A percentile compares a stretch with the other conserved stretches of the same genome.
Conservation (phyloP, 2,797 vertebrate genomes). For the Squalus acanthias region DNA sequence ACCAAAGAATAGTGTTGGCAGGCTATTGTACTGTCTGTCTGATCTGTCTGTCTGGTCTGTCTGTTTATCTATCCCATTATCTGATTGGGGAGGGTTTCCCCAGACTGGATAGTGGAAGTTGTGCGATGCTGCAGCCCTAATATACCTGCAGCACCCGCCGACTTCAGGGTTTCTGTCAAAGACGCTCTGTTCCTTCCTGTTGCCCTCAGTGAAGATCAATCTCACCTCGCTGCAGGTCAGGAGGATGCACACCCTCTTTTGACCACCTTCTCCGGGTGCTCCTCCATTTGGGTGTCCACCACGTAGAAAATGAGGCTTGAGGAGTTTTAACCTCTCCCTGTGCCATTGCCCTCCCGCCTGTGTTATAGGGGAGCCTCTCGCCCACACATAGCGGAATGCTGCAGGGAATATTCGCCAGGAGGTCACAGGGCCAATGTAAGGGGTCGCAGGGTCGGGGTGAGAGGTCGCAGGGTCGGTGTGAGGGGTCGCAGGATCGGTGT, state of each 20-base stretch:
- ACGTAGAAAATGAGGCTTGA: background rate
- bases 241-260: too few species aligned
- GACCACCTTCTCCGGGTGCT: background rate
- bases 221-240: background rate
- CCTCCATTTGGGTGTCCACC: background rate
- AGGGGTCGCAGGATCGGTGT: too few species aligned
- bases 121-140: background rate
- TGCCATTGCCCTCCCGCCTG: background rate
- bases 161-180: background rate
- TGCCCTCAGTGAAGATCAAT: background rate
- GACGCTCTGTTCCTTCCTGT: background rate
- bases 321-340: background rate
- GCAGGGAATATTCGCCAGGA: background rate
- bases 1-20: background rate
- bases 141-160: background rate
- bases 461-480: background rate
- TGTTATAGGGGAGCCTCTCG: background rate
- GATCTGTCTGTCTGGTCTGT: background rate
- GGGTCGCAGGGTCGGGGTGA: too few species aligned
- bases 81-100: background rate
- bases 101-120: too few species aligned
- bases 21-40: background rate
- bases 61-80: background rate
- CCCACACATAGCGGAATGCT: background rate
- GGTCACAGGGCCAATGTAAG: background rate